Evolutionary conservation across 2,888 invertebrate genomes (phyloP).

Genomic region (Pteria penguin): DNA sequence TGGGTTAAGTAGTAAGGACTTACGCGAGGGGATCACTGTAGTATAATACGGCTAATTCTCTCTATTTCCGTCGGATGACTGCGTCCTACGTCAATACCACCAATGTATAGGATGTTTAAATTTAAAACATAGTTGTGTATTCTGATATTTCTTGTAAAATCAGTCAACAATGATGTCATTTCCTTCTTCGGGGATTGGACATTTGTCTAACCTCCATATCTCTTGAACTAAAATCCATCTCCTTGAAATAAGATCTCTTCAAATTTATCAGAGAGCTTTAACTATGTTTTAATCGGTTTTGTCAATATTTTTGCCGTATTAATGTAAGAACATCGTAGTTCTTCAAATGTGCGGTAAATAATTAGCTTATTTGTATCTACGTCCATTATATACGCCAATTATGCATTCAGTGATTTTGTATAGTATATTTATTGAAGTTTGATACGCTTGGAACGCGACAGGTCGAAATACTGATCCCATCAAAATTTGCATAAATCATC

Average conservation of each 20-base stretch:
- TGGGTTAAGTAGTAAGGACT: not conserved
- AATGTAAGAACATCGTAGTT: not conserved
- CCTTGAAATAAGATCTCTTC: not conserved
- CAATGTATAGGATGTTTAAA: too few species aligned
- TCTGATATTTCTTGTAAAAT: too few species aligned
- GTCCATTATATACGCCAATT: not conserved
- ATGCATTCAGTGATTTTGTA: not conserved
- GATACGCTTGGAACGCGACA: not conserved
- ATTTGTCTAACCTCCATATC: not conserved
- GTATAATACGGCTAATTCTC: not conserved
- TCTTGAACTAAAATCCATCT: not conserved
- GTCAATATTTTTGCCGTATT: not conserved
- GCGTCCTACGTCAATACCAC: too few species aligned
- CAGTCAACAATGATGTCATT: not conserved
- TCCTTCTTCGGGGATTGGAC: not conserved
- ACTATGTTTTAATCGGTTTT: not conserved
- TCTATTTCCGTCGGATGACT: not conserved
- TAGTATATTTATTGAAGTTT: not conserved
- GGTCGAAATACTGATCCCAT: not conserved
- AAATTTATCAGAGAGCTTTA: not conserved
- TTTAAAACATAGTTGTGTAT: too few species aligned
- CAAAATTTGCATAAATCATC: not conserved
- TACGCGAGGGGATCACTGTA: not conserved
- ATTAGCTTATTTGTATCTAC: not conserved
- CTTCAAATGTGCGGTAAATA: not conserved